Evolutionary conservation across 2,888 invertebrate genomes (phyloP).

Genomic region (Oscheius sp.): DNA sequence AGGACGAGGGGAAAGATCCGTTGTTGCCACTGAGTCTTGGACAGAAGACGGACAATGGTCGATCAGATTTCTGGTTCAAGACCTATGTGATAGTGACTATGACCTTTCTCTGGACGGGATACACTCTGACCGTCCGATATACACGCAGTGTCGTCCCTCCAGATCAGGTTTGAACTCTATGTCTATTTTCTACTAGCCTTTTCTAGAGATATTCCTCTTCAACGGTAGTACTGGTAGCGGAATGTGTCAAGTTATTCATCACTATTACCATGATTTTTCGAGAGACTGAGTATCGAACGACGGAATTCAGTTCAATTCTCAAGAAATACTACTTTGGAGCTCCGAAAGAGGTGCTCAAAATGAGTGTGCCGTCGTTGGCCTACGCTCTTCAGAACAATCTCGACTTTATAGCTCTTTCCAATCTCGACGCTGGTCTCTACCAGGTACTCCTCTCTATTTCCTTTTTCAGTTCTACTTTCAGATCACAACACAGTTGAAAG

Average conservation of each 20-base stretch:
- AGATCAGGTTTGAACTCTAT: slow-evolving; percentile 49
- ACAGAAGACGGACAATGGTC: background rate
- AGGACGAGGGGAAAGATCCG: slow-evolving; percentile 14
- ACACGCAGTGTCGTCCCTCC: slow-evolving; percentile 64
- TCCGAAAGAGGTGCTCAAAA: slow-evolving; percentile 71
- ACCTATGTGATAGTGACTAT: slow-evolving; percentile 70
- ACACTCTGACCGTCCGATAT: slow-evolving; percentile 71
- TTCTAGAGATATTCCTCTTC: slow-evolving; percentile 63
- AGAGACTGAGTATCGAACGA: slow-evolving; percentile 47
- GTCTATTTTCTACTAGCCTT: background rate
- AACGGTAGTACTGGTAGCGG: slow-evolving; percentile 70
- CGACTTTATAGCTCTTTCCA: slow-evolving; percentile 73
- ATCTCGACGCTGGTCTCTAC: slow-evolving; percentile 73
- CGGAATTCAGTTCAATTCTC: slow-evolving; percentile 43
- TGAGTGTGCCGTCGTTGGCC: slow-evolving; percentile 73
- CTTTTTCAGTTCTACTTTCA: slow-evolving; percentile 32
- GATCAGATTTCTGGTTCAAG: slow-evolving; percentile 44
- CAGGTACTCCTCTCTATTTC: slow-evolving; percentile 56
- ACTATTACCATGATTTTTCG: slow-evolving; percentile 62
- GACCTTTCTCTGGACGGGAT: slow-evolving; percentile 73
- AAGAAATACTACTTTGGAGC: slow-evolving; percentile 65
- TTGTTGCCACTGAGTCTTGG: slow-evolving; percentile 15
- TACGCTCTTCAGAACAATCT: slow-evolving; percentile 74
- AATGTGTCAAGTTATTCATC: slow-evolving; percentile 67
- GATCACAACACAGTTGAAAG: slow-evolving; percentile 74